These are phyloP conservation scores for Andrena hattorfiana DNA, from an alignment of 2,888 invertebrate genomes.

Conservation along the genomic window DNA sequence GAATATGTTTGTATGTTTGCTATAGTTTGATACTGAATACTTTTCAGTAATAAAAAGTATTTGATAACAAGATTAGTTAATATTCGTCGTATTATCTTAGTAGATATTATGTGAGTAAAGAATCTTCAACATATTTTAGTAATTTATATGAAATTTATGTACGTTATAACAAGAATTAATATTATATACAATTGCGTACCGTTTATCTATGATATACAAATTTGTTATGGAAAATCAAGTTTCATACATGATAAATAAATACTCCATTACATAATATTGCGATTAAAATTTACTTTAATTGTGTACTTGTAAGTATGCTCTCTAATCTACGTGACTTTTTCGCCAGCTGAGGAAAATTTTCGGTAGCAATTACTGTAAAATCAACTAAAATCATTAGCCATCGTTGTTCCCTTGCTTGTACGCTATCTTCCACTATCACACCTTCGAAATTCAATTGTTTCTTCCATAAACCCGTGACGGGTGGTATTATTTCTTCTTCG, in stretches of 20 bases:
- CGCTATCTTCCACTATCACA: constrained; percentile 4
- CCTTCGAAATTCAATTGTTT: constrained; percentile 18
- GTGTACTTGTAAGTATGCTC: constrained; percentile 24
- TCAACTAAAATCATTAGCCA: constrained; percentile 55
- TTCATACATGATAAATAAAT: not conserved
- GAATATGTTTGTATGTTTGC: not conserved
- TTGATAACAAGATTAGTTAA: too few relatives aligned
- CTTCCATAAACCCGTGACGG: constrained; percentile 57
- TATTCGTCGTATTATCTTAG: too few relatives aligned
- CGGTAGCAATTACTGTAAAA: constrained; percentile 22
- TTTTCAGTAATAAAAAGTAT: not conserved
- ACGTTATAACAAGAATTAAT: not conserved
- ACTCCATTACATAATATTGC: not conserved
- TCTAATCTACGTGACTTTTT: constrained; percentile 39
- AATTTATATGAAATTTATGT: not conserved
- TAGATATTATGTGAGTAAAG: too few relatives aligned
- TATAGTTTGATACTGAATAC: not conserved
- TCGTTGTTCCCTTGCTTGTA: constrained; percentile 19
- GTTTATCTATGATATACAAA: constrained; percentile 1
- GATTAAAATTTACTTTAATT: not conserved
- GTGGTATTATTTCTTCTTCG: constrained; percentile 25
- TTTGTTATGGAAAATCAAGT: not conserved
- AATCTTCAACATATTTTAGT: too few relatives aligned
- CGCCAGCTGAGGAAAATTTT: constrained; percentile 42
- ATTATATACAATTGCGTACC: not conserved